Base-by-base conservation (phyloP, 2,888 invertebrate species). In the Brassicogethes aeneus region DNA sequence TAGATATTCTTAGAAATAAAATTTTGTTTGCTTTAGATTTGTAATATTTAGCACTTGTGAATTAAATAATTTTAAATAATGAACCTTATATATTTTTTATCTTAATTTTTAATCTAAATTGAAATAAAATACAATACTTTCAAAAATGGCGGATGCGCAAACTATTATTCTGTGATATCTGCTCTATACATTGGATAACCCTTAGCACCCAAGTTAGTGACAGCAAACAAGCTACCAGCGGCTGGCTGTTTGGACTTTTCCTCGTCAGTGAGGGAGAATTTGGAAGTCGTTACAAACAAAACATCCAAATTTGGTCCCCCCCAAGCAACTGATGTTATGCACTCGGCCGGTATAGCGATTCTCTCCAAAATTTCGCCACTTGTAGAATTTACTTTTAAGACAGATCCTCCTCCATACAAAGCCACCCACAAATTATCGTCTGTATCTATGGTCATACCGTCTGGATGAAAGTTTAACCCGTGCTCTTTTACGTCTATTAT, bases 391-490 rank as follows among this genome's bases (percentile, higher is more conserved):
- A 77, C 60, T 31, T 73, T 63, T 10, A 75, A 51, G 3, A 86
- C 80, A 63, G 76, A 74, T 46, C 76, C 74, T 7, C 80, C 85
- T 42, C 70, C 70, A 54, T 66, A 78, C 38, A 79, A 66, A 1
- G 81, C 80, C 3, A 88, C 73, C 88, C 88, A 89, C 10, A 89
- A 68, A 57, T 86, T 84, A 15, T 78, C 86, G 39, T 82, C 76
- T 2, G 68, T 69, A 55, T 89, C 88, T 38, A 85, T 83, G 0
- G 86, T 83, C 85, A 88, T 86, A 15, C 55, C 55, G 41, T 55
- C 55, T 15, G 52, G 53, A 32, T 37, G 23, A n/a, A 14, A 8
- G 12, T 42, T 42, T 16, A 48, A 14, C 8, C 31, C 39, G 36
- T 53, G 40, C 1, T 39, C 42, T 29, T 51, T 50, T 14, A 59